A percentile compares a stretch with the other conserved stretches of the same genome.
Evolutionary conservation across 2,797 vertebrate species (phyloP).

Genomic region (Percopsis omiscomaycus): DNA sequence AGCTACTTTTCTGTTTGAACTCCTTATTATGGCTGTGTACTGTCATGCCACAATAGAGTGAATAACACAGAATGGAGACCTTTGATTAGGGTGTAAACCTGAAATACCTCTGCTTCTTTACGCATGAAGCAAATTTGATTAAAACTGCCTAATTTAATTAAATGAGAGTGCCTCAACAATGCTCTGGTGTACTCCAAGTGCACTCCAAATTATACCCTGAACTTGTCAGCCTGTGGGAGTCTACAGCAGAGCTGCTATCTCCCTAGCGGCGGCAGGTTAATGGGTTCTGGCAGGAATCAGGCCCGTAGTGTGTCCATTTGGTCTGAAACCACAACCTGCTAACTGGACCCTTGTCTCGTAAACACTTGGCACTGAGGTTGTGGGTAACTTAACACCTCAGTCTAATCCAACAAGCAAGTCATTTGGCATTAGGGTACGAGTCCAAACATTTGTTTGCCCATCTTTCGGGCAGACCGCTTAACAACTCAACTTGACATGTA

Average conservation of each 20-base stretch:
- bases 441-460: conserved; percentile 72
- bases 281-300: conserved; percentile 54
- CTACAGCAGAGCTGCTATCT: conserved; percentile 34
- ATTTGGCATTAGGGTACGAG: conserved; percentile 59
- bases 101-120: conserved; percentile 38
- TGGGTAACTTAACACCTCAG: conserved; percentile 72
- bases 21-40: conserved; percentile 11
- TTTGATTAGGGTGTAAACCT: conserved; percentile 33
- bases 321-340: conserved; percentile 68
- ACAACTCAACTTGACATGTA: conserved; percentile 50
- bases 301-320: conserved; percentile 68
- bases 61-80: neutral
- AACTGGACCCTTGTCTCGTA: conserved; percentile 62
- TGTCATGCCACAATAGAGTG: conserved; percentile 20
- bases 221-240: conserved; percentile 46
- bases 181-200: conserved; percentile 29
- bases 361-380: conserved; percentile 64
- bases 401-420: conserved; percentile 57
- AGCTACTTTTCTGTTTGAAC: conserved; percentile 5
- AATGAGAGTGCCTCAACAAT: conserved; percentile 42
- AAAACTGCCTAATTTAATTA: conserved; percentile 37
- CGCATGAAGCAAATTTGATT: conserved; percentile 37
- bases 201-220: conserved; percentile 27
- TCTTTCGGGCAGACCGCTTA: conserved; percentile 54
- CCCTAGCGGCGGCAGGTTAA: conserved; percentile 36